A percentile compares a stretch with the other conserved stretches of the same genome.
Conservation (phyloP, 2,888 invertebrate species). For the Gonocerus acuteangulatus region DNA sequence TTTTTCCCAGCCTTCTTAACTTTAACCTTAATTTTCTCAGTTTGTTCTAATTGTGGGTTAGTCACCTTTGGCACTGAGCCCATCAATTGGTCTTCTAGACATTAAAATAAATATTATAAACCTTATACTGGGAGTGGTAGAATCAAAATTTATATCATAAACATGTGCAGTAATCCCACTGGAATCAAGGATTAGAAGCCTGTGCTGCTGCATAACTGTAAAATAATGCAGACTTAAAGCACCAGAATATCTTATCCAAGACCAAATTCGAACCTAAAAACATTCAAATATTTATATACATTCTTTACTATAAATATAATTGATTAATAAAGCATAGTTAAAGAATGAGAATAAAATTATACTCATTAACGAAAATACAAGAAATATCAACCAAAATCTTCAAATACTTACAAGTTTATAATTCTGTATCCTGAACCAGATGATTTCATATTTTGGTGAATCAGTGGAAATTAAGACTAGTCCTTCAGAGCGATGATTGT, state of each 20-base stretch:
- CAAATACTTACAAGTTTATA: conserved; percentile 18
- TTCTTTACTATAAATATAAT: no score
- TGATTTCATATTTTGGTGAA: conserved; percentile 11
- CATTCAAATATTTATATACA: no score
- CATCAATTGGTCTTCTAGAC: no score
- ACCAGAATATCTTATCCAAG: conserved; percentile 10
- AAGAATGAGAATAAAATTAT: no score
- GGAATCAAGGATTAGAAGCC: conserved; percentile 4
- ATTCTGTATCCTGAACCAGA: conserved; percentile 4
- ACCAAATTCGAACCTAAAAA: conserved; percentile 9
- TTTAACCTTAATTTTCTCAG: no score
- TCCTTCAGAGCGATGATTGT: neutral
- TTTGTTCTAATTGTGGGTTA: no score
- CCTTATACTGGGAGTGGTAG: conserved; percentile 6
- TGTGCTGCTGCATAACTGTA: conserved; percentile 1
- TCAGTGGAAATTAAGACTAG: conserved; percentile 5
- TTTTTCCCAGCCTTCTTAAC: no score
- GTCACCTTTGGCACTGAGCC: no score
- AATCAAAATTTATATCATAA: conserved; percentile 2
- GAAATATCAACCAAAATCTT: no score
- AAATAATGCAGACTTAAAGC: conserved; percentile 1
- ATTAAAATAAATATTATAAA: no score
- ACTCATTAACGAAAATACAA: no score
- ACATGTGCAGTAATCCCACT: conserved; percentile 7
- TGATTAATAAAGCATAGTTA: no score